Conservation (phyloP, 2,113 vertebrate genomes). For the Gopherus flavomarginatus region DNA sequence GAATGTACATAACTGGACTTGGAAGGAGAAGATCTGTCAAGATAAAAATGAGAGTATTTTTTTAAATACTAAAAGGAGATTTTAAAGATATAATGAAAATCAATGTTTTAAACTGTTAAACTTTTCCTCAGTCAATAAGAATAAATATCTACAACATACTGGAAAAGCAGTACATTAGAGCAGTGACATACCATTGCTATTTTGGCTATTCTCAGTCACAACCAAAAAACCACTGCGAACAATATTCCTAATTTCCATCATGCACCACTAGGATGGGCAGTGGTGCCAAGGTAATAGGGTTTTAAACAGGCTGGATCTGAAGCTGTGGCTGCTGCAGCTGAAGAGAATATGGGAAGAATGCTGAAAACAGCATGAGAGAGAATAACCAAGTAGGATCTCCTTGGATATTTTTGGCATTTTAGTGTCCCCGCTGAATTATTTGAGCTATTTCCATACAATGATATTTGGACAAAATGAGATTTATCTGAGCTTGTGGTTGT, state of each 20-base stretch:
- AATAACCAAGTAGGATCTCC: constrained; percentile 17
- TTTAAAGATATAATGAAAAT: background rate
- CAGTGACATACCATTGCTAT: background rate
- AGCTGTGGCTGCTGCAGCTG: constrained; percentile 14
- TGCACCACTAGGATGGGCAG: background rate
- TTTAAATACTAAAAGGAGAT: background rate
- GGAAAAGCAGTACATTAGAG: constrained; percentile 6
- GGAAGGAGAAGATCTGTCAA: background rate
- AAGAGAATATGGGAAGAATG: background rate
- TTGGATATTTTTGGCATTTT: constrained; percentile 42
- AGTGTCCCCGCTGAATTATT: constrained; percentile 18
- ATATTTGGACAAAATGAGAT: constrained; percentile 17
- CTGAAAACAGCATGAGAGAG: constrained; percentile 19
- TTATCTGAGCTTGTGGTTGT: constrained; percentile 30
- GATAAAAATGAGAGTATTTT: background rate
- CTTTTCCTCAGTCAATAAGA: background rate
- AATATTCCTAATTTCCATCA: constrained; percentile 19
- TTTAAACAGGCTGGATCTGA: constrained; percentile 2
- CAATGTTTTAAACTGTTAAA: background rate
- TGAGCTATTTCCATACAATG: constrained; percentile 53
- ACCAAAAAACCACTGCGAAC: background rate
- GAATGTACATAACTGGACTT: background rate
- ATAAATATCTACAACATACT: background rate
- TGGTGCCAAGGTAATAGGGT: background rate
- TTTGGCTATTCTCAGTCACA: background rate